phyloP scores from a whole-genome alignment of 2,797 vertebrate species.

The Pseudopleuronectes americanus region DNA sequence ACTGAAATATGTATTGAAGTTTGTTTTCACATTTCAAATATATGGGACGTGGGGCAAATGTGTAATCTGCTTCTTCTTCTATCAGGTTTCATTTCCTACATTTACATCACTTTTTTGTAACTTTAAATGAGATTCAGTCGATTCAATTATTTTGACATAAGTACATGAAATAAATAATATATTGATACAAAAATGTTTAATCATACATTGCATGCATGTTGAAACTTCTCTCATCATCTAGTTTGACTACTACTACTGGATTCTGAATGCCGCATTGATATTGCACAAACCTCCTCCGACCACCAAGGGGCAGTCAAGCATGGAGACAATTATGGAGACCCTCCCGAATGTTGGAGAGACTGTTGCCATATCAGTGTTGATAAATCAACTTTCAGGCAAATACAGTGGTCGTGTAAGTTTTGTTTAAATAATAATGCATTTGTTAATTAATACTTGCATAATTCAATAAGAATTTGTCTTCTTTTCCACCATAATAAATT shows the following conservation, averaged over 20 bases:
- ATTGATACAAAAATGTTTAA: neutral
- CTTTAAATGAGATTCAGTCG: too few relatives aligned
- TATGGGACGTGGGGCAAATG: neutral
- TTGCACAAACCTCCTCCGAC: slow-evolving; percentile 80
- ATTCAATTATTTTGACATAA: neutral
- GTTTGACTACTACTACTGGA: slow-evolving; percentile 82
- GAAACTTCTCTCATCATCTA: slow-evolving; percentile 36
- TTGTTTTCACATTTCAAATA: neutral
- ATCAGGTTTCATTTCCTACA: neutral
- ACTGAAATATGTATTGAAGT: neutral
- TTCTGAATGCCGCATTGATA: slow-evolving; percentile 76
- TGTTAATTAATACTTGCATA: too few relatives aligned
- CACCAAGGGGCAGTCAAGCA: slow-evolving; percentile 77
- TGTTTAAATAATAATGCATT: too few relatives aligned
- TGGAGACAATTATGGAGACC: slow-evolving; percentile 75
- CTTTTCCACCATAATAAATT: neutral
- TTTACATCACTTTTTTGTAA: too few relatives aligned
- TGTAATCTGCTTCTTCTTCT: neutral
- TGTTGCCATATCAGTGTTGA: slow-evolving; percentile 39
- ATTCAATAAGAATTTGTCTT: too few relatives aligned
- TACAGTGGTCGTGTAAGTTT: slow-evolving; percentile 75
- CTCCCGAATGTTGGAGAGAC: slow-evolving; percentile 79
- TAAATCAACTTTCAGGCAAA: slow-evolving; percentile 72
- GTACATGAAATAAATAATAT: neutral
- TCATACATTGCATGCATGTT: slow-evolving; percentile 11